Percentiles rank a stretch among this genome's conserved stretches.
These are phyloP conservation scores for Scolopax rusticola DNA, from an alignment of 2,797 vertebrate genomes.

Conservation along the genomic window DNA sequence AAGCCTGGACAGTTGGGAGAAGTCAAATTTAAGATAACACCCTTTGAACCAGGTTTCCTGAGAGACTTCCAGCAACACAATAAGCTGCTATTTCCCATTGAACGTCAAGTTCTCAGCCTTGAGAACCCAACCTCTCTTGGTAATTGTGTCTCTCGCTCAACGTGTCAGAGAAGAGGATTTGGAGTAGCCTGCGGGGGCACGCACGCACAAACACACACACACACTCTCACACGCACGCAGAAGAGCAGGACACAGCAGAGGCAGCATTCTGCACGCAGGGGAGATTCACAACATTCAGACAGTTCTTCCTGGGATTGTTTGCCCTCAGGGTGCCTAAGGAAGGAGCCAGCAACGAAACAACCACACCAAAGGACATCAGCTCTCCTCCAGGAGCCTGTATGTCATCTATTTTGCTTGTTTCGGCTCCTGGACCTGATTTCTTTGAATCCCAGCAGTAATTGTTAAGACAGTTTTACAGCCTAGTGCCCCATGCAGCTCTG, in stretches of 20 bases:
- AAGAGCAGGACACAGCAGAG: background rate
- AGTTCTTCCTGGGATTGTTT: background rate
- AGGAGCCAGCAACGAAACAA: background rate
- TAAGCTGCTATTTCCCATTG: background rate
- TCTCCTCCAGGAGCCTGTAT: background rate
- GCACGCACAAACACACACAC: too few relatives aligned
- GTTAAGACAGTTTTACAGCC: background rate
- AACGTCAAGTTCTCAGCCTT: background rate
- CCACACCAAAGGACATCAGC: background rate
- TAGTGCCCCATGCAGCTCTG: fast-evolving
- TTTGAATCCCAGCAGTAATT: background rate
- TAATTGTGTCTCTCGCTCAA: fast-evolving
- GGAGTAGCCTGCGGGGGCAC: background rate
- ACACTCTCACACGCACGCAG: too few relatives aligned
- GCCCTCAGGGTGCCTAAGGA: background rate
- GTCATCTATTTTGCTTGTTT: background rate
- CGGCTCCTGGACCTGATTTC: background rate
- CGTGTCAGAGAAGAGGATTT: background rate
- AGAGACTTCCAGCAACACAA: background rate
- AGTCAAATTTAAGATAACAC: background rate
- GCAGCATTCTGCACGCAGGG: background rate
- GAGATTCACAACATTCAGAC: fast-evolving
- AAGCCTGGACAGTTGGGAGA: background rate
- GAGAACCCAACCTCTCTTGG: background rate
- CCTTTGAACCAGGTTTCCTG: background rate